These are phyloP conservation scores for Diorhabda sublineata DNA, from an alignment of 1,140 invertebrate species.

Conservation along the genomic window DNA sequence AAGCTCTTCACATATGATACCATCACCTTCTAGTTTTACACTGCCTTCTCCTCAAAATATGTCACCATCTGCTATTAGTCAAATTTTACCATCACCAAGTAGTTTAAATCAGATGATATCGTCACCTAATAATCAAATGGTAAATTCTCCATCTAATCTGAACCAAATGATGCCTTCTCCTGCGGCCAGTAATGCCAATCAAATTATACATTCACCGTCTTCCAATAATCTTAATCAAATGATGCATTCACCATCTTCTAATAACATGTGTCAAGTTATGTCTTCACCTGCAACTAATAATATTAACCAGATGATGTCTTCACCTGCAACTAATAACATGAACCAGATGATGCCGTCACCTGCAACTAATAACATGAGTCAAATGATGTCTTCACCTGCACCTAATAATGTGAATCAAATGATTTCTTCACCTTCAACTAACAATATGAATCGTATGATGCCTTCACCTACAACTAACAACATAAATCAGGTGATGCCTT, in stretches of 20 bases:
- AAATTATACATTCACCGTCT: constrained; percentile 29
- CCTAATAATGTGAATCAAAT: constrained; percentile 34
- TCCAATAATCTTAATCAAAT: constrained; percentile 29
- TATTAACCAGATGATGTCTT: constrained; percentile 34
- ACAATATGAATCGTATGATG: constrained; percentile 34
- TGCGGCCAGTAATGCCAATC: constrained; percentile 19
- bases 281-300: constrained; percentile 34
- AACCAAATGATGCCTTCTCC: constrained; percentile 34
- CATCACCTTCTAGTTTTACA: constrained; percentile 20
- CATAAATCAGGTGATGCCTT: constrained; percentile 30
- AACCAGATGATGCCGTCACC: constrained; percentile 32
- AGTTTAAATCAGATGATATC: constrained; percentile 30
- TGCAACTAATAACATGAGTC: constrained; percentile 40
- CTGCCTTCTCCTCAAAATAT: constrained; percentile 24
- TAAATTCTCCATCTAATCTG: constrained; percentile 36
- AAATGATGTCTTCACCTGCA: constrained; percentile 42
- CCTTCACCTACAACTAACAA: constrained; percentile 24
- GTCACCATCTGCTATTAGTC: constrained; percentile 30
- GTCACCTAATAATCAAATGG: constrained; percentile 30
- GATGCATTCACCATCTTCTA: constrained; percentile 22
- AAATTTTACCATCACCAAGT: constrained; percentile 39
- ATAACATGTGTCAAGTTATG: constrained; percentile 32
- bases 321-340: constrained; percentile 29
- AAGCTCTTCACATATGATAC: constrained; percentile 27
- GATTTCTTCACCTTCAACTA: constrained; percentile 29